These are phyloP conservation scores for Capitulum mitella DNA, from an alignment of 2,888 invertebrate species.

Conservation along the genomic window DNA sequence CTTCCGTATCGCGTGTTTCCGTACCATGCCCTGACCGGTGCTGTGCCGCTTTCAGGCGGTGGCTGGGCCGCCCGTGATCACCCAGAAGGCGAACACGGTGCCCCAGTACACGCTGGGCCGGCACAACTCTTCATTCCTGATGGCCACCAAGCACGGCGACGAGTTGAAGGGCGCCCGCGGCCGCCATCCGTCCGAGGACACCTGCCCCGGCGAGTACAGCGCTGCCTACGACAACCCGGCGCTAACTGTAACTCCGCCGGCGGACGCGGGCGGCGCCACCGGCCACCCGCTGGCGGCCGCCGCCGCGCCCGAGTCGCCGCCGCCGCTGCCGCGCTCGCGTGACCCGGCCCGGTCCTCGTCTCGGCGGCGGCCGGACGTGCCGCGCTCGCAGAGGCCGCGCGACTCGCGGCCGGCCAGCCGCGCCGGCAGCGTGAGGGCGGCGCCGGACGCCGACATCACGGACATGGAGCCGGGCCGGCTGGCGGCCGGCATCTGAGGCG, in stretches of 20 bases:
- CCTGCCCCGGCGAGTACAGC: conserved; percentile 16
- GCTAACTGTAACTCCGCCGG: neutral
- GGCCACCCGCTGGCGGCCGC: conserved; percentile 1
- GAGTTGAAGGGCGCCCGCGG: neutral
- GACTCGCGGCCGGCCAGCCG: neutral
- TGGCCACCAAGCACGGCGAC: conserved; percentile 20
- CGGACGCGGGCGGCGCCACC: conserved; percentile 1
- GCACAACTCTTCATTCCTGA: conserved; percentile 3
- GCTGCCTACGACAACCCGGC: conserved; percentile 17
- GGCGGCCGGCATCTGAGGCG: neutral
- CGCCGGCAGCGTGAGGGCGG: neutral
- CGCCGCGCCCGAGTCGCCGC: neutral
- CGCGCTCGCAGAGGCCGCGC: neutral
- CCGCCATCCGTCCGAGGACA: conserved; percentile 6
- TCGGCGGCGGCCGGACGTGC: neutral
- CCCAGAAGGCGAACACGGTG: neutral
- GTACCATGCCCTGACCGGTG: too few species aligned
- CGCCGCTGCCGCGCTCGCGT: neutral
- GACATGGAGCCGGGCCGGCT: neutral
- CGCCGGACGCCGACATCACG: neutral
- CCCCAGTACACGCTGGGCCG: conserved; percentile 5
- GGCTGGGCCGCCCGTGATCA: neutral
- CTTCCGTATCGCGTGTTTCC: too few species aligned
- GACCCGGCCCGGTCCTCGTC: neutral
- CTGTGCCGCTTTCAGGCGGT: neutral